Base-by-base conservation (phyloP, 2,888 invertebrate species). In the Rhamphomyia laevipes region DNA sequence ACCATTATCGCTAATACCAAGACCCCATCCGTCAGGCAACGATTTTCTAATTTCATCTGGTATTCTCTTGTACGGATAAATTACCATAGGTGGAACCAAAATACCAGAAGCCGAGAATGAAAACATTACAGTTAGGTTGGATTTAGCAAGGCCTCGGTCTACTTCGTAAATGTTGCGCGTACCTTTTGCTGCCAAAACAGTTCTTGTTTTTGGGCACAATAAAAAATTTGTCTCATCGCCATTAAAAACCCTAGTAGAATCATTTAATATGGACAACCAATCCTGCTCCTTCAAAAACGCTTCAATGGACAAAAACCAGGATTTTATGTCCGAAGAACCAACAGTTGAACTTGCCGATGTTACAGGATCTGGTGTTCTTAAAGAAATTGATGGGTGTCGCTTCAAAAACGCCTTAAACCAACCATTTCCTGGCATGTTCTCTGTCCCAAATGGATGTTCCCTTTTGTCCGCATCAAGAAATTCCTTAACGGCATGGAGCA, bases 11-110 rank as follows among this genome's bases (percentile, higher is more conserved):
- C 40, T 41, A 11, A 15, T 42, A 3, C 23, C 41, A 33, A 49
- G n/a, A 31, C 45, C 47, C 35, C 62, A 61, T 67, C 68, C 71
- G 13, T 15, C 3, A 9, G 37, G 45, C 16, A 35, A 15, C 11
- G 33, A 16, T 18, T 18, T 45, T n/a, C 15, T 10, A 3, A 40
- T 27, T 30, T 40, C 21, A 2, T 21, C n/a, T 7, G 13, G 11
- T 3, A 11, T 7, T 42, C 42, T 37, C 16, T 37, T 47, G n/a
- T 46, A 41, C 5, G 47, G 31, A 41, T 47, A 47, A 5, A 47
- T 42, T 6, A 62, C 45, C 57, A 62, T 59, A 12, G 61, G 58
- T 21, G 61, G 59, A 17, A 56, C 58, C 9, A 59, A 16, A 10
- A 46, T 21, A 5, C 61, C 64, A 44, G 45, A 51, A n/a, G 62